Evolutionary conservation across 1,140 invertebrate species (phyloP).

Genomic region (Cylas formicarius): DNA sequence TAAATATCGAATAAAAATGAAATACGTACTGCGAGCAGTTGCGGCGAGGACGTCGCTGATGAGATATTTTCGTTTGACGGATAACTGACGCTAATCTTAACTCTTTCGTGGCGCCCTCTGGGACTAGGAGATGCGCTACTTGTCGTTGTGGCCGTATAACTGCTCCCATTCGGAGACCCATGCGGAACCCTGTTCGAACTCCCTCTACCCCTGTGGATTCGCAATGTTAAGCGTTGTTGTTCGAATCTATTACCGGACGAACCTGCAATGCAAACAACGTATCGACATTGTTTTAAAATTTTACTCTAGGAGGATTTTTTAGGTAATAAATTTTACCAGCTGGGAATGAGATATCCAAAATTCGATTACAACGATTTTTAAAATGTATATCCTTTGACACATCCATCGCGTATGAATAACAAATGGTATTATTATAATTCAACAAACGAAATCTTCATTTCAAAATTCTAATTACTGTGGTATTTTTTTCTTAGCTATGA

Average conservation of each 20-base stretch:
- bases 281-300: too few species aligned
- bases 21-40: constrained; percentile 26
- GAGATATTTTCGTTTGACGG: constrained; percentile 67
- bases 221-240: constrained; percentile 80
- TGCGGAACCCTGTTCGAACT: constrained; percentile 47
- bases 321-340: neutral
- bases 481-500: too few species aligned
- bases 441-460: too few species aligned
- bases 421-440: too few species aligned
- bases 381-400: too few species aligned
- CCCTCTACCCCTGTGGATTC: constrained; percentile 79
- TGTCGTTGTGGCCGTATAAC: constrained; percentile 51
- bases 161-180: constrained; percentile 52
- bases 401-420: too few species aligned
- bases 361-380: neutral
- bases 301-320: neutral
- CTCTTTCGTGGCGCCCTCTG: constrained; percentile 54
- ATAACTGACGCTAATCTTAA: constrained; percentile 77
- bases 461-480: too few species aligned
- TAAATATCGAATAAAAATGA: constrained; percentile 1
- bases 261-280: constrained; percentile 30
- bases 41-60: constrained; percentile 44
- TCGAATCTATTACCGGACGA: constrained; percentile 60
- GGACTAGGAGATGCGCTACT: constrained; percentile 50
- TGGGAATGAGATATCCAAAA: neutral